Percentiles rank a stretch among this genome's conserved stretches.
Evolutionary conservation across 1,140 invertebrate species (phyloP).

Genomic region (Trichogramma pretiosum): DNA sequence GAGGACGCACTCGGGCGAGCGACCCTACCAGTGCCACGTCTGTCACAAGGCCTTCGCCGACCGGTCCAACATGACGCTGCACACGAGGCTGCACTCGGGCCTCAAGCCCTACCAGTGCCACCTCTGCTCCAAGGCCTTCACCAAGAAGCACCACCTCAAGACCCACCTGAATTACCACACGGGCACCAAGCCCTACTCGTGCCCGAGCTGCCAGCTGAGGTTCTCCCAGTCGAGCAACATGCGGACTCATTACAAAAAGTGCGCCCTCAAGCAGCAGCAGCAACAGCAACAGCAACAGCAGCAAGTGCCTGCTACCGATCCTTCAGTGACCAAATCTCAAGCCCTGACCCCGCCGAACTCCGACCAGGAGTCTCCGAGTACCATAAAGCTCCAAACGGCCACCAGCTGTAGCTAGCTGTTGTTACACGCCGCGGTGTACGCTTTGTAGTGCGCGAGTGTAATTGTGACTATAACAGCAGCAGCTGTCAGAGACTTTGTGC

Average conservation of each 20-base stretch:
- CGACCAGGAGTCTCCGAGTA: conserved; percentile 27
- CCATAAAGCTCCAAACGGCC: neutral
- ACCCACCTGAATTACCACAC: conserved; percentile 78
- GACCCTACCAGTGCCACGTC: conserved; percentile 61
- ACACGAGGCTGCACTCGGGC: conserved; percentile 67
- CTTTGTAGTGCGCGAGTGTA: neutral
- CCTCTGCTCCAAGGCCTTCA: conserved; percentile 77
- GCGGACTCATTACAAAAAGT: conserved; percentile 70
- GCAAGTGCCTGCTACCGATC: neutral
- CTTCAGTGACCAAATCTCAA: neutral
- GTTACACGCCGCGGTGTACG: neutral
- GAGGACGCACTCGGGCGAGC: conserved; percentile 67
- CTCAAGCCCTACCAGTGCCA: conserved; percentile 81
- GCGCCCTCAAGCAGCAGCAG: conserved; percentile 28
- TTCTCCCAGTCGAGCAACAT: conserved; percentile 74
- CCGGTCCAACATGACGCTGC: conserved; percentile 72
- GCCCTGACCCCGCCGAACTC: conserved; percentile 32
- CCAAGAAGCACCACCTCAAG: conserved; percentile 75
- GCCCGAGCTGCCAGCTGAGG: conserved; percentile 59
- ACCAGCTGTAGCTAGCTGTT: neutral
- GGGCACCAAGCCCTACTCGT: conserved; percentile 66
- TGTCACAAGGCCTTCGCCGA: conserved; percentile 71
- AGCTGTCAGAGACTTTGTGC: too few species aligned
- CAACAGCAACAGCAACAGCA: conserved; percentile 1
- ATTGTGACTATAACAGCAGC: neutral